Percentiles rank a stretch among this genome's conserved stretches.
Evolutionary conservation across 1,140 invertebrate genomes (phyloP).

Genomic region (Diploscapter pachys): DNA sequence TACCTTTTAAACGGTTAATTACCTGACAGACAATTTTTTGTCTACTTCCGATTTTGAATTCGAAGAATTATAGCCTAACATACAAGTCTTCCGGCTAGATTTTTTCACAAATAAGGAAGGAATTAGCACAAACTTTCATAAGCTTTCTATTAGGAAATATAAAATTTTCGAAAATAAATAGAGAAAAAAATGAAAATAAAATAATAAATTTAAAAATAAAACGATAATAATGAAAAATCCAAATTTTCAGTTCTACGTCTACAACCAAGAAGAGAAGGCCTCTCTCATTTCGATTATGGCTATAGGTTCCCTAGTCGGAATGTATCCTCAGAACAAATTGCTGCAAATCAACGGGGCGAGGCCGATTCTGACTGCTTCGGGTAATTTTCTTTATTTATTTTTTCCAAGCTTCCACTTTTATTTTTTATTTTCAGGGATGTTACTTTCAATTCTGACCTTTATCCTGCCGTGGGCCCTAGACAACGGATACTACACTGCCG

Average conservation of each 20-base stretch:
- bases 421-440: too few relatives aligned
- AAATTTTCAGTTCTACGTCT: slow-evolving; percentile 18
- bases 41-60: too few relatives aligned
- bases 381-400: not conserved
- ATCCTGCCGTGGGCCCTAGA: slow-evolving; percentile 21
- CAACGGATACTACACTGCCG: slow-evolving; percentile 6
- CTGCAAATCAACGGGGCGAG: slow-evolving; percentile 17
- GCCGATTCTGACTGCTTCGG: not conserved
- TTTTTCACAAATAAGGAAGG: too few relatives aligned
- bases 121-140: not conserved
- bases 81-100: too few relatives aligned
- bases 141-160: not conserved
- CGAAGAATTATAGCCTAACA: too few relatives aligned
- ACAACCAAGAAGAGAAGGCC: slow-evolving; percentile 15
- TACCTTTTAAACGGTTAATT: too few relatives aligned
- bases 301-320: slow-evolving; percentile 20
- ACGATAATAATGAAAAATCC: not conserved
- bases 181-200: not conserved
- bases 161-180: not conserved
- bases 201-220: not conserved
- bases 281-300: slow-evolving; percentile 21
- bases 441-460: slow-evolving; percentile 1
- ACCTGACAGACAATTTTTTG: too few relatives aligned
- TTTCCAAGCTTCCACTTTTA: too few relatives aligned
- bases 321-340: slow-evolving; percentile 15